Conservation (phyloP, 2,113 vertebrate genomes). For the Strix uralensis region DNA sequence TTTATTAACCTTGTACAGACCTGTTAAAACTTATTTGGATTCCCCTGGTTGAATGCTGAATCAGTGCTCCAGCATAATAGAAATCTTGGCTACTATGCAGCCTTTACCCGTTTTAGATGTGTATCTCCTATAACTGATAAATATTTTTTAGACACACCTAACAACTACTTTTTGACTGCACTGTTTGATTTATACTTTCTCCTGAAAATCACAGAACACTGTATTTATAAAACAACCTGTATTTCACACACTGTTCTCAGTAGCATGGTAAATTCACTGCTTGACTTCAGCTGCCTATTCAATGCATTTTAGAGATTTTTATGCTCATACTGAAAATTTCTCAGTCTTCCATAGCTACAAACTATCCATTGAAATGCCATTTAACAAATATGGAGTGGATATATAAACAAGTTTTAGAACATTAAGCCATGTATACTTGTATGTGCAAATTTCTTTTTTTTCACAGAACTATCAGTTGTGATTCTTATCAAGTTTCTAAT, state of each 20-base stretch:
- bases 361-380: neutral
- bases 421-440: neutral
- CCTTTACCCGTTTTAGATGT: neutral
- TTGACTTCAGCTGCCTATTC: neutral
- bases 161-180: neutral
- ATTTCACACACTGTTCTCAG: neutral
- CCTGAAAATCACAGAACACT: neutral
- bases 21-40: conserved; percentile 13
- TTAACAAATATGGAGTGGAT: neutral
- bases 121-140: neutral
- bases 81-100: conserved; percentile 3
- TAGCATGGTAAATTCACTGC: neutral
- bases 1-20: conserved; percentile 18
- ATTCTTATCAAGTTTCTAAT: neutral
- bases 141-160: conserved; percentile 37
- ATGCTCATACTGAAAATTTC: neutral
- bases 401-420: neutral
- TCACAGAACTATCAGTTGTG: neutral
- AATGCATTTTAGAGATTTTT: neutral
- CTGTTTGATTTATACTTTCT: neutral
- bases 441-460: neutral
- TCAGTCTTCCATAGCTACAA: neutral
- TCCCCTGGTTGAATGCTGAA: neutral
- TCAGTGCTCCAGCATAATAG: neutral
- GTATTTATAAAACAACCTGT: neutral